phyloP scores from a whole-genome alignment of 2,888 invertebrate species.

The Sesia apiformis region DNA sequence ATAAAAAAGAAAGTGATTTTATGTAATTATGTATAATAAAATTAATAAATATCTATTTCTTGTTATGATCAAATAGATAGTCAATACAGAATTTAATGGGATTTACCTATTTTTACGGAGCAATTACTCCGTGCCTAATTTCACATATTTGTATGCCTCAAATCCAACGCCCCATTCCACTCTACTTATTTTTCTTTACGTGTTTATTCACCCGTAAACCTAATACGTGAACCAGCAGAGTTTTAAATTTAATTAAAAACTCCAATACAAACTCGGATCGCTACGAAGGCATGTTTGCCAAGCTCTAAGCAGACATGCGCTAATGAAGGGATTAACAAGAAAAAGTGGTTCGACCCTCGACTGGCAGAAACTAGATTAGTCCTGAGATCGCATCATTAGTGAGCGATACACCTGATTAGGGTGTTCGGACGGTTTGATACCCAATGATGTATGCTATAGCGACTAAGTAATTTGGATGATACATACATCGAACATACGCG shows the following conservation, averaged over 20 bases:
- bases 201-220: neutral
- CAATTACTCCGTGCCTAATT: too few species aligned
- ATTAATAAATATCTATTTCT: too few species aligned
- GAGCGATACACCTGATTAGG: constrained; percentile 61
- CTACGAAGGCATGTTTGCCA: constrained; percentile 20
- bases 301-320: constrained; percentile 42
- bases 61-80: too few species aligned
- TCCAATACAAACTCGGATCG: neutral
- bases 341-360: constrained; percentile 49
- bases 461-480: constrained; percentile 9
- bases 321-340: constrained; percentile 64
- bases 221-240: neutral
- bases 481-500: constrained; percentile 1
- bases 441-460: constrained; percentile 23
- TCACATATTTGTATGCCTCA: too few species aligned
- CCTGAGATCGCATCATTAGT: constrained; percentile 57
- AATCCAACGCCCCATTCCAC: too few species aligned
- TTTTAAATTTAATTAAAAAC: neutral
- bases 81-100: too few species aligned
- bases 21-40: too few species aligned
- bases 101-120: too few species aligned
- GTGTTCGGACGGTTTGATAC: constrained; percentile 32
- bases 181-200: neutral
- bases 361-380: constrained; percentile 42
- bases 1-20: too few species aligned